Evolutionary conservation across 1,140 invertebrate genomes (phyloP).

Genomic region (Dendroctonus ponderosae): DNA sequence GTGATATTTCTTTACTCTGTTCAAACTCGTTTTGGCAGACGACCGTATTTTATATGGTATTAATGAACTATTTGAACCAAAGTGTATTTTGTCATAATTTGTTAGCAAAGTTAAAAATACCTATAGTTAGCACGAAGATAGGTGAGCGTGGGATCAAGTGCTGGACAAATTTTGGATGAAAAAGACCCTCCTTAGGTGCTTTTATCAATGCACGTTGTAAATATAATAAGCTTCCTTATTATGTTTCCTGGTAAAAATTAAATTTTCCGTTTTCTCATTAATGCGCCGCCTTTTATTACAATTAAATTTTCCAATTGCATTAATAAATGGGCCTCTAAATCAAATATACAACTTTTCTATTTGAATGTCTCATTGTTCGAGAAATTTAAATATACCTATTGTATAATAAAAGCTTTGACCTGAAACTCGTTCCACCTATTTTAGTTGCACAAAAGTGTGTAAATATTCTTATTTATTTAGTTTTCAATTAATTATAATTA

Average conservation of each 20-base stretch:
- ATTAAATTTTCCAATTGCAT: too few relatives aligned
- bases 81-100: slow-evolving; percentile 40
- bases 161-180: neutral
- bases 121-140: neutral
- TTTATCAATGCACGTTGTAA: neutral
- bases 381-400: neutral
- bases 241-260: neutral
- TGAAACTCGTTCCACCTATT: neutral
- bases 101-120: slow-evolving; percentile 13
- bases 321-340: neutral
- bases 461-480: neutral
- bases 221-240: neutral
- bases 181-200: neutral
- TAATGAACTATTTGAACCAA: slow-evolving; percentile 45
- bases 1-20: slow-evolving; percentile 42
- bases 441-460: neutral
- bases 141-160: slow-evolving; percentile 9
- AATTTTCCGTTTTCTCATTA: neutral
- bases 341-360: neutral
- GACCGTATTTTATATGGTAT: slow-evolving; percentile 47
- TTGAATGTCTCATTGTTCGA: neutral
- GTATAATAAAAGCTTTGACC: neutral
- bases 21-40: slow-evolving; percentile 25
- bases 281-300: too few relatives aligned
- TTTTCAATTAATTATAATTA: neutral